Evolutionary conservation across 2,113 vertebrate genomes (phyloP).

Genomic region (Platichthys flesus): DNA sequence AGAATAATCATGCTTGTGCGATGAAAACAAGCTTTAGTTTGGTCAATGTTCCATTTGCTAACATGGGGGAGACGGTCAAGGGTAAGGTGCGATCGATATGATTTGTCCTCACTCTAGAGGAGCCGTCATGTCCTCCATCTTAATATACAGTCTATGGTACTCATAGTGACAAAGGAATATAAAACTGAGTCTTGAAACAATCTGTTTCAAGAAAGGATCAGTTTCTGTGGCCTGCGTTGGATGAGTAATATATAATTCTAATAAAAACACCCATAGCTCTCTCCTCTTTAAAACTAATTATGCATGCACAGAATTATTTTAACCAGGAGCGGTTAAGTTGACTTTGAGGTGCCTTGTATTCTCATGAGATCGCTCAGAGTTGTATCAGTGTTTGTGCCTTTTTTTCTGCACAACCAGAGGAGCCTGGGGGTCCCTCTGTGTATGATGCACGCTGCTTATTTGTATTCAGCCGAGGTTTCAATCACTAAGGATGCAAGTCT

Average conservation of each 20-base stretch:
- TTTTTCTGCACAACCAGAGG: constrained; percentile 21
- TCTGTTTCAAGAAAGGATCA: background rate
- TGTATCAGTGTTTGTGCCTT: constrained; percentile 41
- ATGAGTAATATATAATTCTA: constrained; percentile 28
- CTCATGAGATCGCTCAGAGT: constrained; percentile 45
- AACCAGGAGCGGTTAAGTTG: constrained; percentile 27
- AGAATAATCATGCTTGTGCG: too few species aligned
- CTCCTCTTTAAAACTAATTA: constrained; percentile 26
- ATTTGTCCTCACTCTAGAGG: background rate
- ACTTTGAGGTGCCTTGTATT: constrained; percentile 50
- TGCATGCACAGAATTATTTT: constrained; percentile 8
- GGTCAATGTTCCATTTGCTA: too few species aligned
- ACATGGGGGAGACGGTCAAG: too few species aligned
- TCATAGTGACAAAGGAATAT: background rate
- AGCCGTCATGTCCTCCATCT: background rate
- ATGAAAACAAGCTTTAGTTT: too few species aligned
- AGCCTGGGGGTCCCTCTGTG: constrained; percentile 50
- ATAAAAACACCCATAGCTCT: background rate
- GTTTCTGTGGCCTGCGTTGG: background rate
- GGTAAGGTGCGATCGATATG: too few species aligned
- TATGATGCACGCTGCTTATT: constrained; percentile 47
- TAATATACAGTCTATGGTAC: background rate
- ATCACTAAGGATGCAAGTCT: constrained; percentile 54
- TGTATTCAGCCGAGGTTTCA: constrained; percentile 60
- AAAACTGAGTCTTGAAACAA: background rate